Base-by-base conservation (phyloP, 2,888 invertebrate species). In the Acanthosoma haemorrhoidale region DNA sequence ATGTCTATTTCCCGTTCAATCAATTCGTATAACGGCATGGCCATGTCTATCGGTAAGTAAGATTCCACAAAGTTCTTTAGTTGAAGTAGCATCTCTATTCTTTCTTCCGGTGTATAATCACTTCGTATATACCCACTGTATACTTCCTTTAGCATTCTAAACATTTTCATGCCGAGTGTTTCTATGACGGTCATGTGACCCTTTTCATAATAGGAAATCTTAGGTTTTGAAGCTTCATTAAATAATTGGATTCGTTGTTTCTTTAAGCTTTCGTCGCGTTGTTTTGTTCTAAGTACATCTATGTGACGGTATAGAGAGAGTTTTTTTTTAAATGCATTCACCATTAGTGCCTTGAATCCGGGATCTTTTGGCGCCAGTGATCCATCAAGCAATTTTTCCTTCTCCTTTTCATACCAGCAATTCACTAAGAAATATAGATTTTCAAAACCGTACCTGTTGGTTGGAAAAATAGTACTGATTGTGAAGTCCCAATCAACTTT, bases 131-230 rank as follows among this genome's bases (percentile, higher is more conserved):
- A 70, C 5, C 70, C 64, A 0, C 72, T 84, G 78, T 91, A 93
- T 15, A 93, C 81, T 75, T 87, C 86, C 70, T 87, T 87, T 58
- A 92, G 83, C 77, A 90, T 88, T 64, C 87, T 85, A 15, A 91
- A 92, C 76, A 88, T 86, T 77, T 93, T 91, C 18, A 89, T 90
- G 78, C 89, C 89, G 64, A 91, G 78, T 0, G 93, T 90, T 75
- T 94, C 90, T 89, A 95, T 88, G 74, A 88, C 85, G 16, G 93
- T 85, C 36, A 86, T 68, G 34, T 82, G 83, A 18, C 88, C 88
- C 77, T 89, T 89, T 75, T 87, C 87, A 34, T 88, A 88, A 72
- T 85, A 84, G 90, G 92, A 93, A 70, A 86, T 85, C 43, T 90
- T 84, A 0, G 95, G 90, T 74, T 86, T 84, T 3, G 88, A 87